phyloP scores from a whole-genome alignment of 2,113 vertebrate genomes.

The Typhlomys cinereus region DNA sequence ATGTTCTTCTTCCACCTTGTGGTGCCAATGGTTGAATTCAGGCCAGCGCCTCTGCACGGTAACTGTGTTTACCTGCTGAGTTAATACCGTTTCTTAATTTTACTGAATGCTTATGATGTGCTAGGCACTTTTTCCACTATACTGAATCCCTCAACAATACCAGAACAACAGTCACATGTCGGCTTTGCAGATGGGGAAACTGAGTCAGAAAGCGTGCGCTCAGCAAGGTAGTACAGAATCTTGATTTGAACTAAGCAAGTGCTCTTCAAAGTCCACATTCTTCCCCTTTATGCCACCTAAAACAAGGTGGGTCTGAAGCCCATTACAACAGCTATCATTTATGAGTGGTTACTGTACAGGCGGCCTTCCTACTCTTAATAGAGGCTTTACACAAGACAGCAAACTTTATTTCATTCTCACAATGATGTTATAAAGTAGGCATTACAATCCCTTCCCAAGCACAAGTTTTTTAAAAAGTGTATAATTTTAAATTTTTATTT shows the following conservation, averaged over 20 bases:
- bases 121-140: neutral
- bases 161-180: neutral
- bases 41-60: neutral
- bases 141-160: neutral
- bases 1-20: no score
- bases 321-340: neutral
- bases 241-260: neutral
- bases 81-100: no score
- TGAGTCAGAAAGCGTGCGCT: neutral
- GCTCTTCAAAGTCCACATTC: neutral
- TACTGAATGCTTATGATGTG: neutral
- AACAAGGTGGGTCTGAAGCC: neutral
- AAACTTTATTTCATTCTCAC: slow-evolving; percentile 38
- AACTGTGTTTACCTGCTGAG: no score
- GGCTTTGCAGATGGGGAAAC: neutral
- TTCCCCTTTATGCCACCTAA: neutral
- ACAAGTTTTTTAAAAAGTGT: no score
- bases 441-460: neutral
- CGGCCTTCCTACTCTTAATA: neutral
- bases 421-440: neutral
- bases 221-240: neutral
- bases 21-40: no score
- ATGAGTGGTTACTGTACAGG: neutral
- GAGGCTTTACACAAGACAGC: neutral
- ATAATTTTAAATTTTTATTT: no score